phyloP scores from a whole-genome alignment of 2,888 invertebrate species.

The Oithona nana region DNA sequence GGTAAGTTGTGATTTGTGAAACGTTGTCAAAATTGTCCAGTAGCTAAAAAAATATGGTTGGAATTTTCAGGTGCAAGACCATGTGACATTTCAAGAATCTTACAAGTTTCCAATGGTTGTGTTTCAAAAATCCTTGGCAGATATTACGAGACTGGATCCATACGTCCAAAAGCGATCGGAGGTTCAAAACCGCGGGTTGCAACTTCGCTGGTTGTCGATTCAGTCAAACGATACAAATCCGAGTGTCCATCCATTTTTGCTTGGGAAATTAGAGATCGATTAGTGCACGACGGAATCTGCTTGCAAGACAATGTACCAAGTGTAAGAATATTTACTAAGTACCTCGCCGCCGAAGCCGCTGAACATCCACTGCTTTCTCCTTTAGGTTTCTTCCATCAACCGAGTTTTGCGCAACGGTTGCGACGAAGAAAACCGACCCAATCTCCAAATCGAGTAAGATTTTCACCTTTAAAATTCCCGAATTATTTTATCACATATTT shows the following conservation, averaged over 20 bases:
- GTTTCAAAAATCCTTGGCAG: slow-evolving; percentile 95
- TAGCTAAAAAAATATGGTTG: no score
- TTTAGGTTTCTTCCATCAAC: slow-evolving; percentile 11
- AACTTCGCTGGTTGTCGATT: slow-evolving; percentile 4
- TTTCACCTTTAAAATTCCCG: no score
- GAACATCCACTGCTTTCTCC: no score
- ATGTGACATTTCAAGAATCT: slow-evolving; percentile 91
- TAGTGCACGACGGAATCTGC: slow-evolving; percentile 6
- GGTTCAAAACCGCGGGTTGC: slow-evolving; percentile 17
- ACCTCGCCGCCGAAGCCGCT: background rate
- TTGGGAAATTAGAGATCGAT: slow-evolving; percentile 15
- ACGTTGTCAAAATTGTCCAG: no score
- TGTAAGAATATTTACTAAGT: slow-evolving; percentile 1
- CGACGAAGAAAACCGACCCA: background rate
- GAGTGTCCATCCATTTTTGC: slow-evolving; percentile 17
- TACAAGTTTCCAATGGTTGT: slow-evolving; percentile 96
- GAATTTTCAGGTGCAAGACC: slow-evolving; percentile 87
- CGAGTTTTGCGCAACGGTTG: background rate
- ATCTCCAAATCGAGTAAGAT: no score
- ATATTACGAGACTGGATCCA: slow-evolving; percentile 17
- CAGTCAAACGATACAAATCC: slow-evolving; percentile 3
- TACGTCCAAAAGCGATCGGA: slow-evolving; percentile 16
- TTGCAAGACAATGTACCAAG: slow-evolving; percentile 1
- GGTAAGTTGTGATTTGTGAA: no score
- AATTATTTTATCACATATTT: no score